Conservation (phyloP, 2,797 vertebrate species). For the Apogon talboti region DNA sequence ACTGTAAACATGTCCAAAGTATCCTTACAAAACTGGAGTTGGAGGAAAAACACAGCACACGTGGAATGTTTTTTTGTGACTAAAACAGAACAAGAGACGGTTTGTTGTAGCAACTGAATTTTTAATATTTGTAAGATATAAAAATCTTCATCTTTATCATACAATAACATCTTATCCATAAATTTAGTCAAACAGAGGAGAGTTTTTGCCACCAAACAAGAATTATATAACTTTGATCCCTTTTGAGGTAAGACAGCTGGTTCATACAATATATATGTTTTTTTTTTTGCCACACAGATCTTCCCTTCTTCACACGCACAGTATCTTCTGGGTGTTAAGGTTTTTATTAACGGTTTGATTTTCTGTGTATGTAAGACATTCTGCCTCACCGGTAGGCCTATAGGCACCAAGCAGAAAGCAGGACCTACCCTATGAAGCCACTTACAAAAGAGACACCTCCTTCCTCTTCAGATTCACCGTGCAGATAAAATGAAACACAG, state of each 20-base stretch:
- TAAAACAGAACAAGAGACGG: slow-evolving; percentile 16
- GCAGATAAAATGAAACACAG: slow-evolving; percentile 23
- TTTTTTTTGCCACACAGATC: slow-evolving; percentile 51
- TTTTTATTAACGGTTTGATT: slow-evolving; percentile 6
- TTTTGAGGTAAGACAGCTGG: slow-evolving; percentile 77
- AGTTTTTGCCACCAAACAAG: slow-evolving; percentile 72
- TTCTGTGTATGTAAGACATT: slow-evolving; percentile 51
- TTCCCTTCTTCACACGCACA: slow-evolving; percentile 43
- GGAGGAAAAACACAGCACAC: neutral
- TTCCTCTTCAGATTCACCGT: too few relatives aligned
- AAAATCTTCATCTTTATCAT: slow-evolving; percentile 82
- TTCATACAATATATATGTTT: slow-evolving; percentile 39
- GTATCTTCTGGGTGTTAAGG: slow-evolving; percentile 19
- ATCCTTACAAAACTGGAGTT: neutral
- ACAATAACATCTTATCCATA: slow-evolving; percentile 75
- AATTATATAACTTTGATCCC: slow-evolving; percentile 70
- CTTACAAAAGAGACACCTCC: slow-evolving; percentile 42
- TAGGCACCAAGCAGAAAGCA: slow-evolving; percentile 64
- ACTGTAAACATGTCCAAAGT: too few relatives aligned
- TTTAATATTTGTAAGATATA: slow-evolving; percentile 82
- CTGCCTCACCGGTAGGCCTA: slow-evolving; percentile 53
- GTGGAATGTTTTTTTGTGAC: neutral
- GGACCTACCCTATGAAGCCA: slow-evolving; percentile 52
- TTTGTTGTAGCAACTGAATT: slow-evolving; percentile 73
- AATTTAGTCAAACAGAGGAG: slow-evolving; percentile 64